Evolutionary conservation across 1,140 invertebrate species (phyloP).

Genomic region (Camponotus pennsylvanicus): DNA sequence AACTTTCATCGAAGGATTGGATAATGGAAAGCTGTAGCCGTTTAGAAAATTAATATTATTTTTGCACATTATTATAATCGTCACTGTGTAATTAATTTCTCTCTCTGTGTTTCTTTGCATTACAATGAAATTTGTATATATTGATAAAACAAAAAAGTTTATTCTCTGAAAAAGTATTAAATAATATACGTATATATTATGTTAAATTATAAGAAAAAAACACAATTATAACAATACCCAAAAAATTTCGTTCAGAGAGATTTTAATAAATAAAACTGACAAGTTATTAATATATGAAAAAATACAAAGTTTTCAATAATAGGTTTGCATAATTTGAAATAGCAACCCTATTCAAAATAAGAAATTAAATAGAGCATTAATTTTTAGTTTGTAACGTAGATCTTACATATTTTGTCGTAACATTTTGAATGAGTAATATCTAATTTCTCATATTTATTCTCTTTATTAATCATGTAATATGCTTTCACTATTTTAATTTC

Average conservation of each 20-base stretch:
- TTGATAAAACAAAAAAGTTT: neutral
- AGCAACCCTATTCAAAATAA: no score
- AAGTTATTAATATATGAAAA: neutral
- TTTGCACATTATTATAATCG: neutral
- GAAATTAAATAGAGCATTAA: neutral
- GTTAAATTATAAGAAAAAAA: neutral
- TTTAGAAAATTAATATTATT: neutral
- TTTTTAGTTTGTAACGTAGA: neutral
- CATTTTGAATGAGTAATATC: neutral
- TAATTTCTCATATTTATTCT: neutral
- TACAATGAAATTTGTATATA: neutral
- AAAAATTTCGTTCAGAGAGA: neutral
- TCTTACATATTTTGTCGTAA: neutral
- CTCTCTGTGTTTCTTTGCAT: neutral
- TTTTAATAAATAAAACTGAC: neutral
- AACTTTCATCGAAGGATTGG: neutral
- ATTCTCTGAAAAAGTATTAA: neutral
- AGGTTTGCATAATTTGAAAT: neutral
- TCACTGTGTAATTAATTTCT: neutral
- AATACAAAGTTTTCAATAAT: neutral
- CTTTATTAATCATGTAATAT: neutral
- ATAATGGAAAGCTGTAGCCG: neutral
- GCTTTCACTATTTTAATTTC: neutral
- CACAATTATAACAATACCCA: neutral
- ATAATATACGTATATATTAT: no score